These are phyloP conservation scores for Butastur rufipennis DNA, from an alignment of 2,113 vertebrate genomes.

Conservation along the genomic window DNA sequence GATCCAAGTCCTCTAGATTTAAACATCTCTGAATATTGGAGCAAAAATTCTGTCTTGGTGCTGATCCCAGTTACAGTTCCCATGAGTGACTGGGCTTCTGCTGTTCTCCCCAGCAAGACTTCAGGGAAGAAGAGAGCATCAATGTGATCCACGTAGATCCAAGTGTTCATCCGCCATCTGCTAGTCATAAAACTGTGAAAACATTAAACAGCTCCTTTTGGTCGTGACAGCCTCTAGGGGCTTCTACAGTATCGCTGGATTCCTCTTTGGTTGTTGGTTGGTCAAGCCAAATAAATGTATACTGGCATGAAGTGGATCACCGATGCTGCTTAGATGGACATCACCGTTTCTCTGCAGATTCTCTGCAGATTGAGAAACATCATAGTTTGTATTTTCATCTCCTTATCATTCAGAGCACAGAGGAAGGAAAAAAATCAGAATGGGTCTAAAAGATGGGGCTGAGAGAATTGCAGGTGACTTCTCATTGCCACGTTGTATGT, in stretches of 20 bases:
- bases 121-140: background rate
- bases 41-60: background rate
- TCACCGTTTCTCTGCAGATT: background rate
- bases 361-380: background rate
- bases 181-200: background rate
- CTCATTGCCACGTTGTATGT: background rate
- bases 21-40: background rate
- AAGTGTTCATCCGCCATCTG: background rate
- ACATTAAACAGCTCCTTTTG: background rate
- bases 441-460: background rate
- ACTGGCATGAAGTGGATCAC: background rate
- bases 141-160: background rate
- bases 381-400: fast-evolving
- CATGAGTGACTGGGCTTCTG: background rate
- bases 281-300: background rate
- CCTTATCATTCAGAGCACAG: background rate
- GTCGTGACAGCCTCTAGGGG: background rate
- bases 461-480: background rate
- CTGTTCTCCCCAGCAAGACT: background rate
- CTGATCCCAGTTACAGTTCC: background rate
- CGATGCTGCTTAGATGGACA: fast-evolving
- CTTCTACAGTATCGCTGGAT: background rate
- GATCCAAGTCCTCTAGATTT: background rate
- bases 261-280: background rate
- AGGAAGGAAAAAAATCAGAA: background rate